Base-by-base conservation (phyloP, 64 coral and sea anemone species). In the Exaiptasia diaphana region DNA sequence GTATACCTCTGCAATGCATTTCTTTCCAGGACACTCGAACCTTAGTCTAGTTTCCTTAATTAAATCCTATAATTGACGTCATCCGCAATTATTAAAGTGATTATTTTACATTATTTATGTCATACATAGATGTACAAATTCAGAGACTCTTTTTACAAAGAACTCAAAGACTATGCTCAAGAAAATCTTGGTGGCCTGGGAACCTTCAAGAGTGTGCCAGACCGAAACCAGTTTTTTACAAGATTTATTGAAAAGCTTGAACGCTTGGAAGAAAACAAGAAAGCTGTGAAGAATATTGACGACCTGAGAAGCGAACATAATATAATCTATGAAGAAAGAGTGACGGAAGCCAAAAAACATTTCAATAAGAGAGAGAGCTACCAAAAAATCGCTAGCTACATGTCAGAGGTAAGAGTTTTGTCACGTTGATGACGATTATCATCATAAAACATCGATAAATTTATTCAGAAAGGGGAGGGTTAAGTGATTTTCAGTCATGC, bases 61-160 rank as follows among this genome's bases (percentile, higher is more conserved):
- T n/a, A n/a, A n/a, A n/a, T n/a, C n/a, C n/a, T n/a, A n/a, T n/a
- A n/a, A n/a, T n/a, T n/a, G n/a, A n/a, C n/a, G n/a, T n/a, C n/a
- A n/a, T n/a, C n/a, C n/a, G n/a, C n/a, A n/a, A n/a, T n/a, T n/a
- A n/a, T n/a, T n/a, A n/a, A n/a, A n/a, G n/a, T n/a, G n/a, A n/a
- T n/a, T n/a, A n/a, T n/a, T n/a, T n/a, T n/a, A n/a, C n/a, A n/a
- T n/a, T n/a, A n/a, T n/a, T n/a, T n/a, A n/a, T n/a, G n/a, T n/a
- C n/a, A n/a, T n/a, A n/a, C n/a, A 23, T 53, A 79, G 75, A 59
- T 79, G 75, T 79, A 79, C 34, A 79, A 79, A 79, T 79, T 79
- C 54, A 59, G 75, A 62, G 55, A 79, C 14, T 62, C 75, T 14
- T 79, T 59, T 35, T 79, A 59, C 54, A 62, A 79, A 38, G 54